Conservation (phyloP, 2,888 invertebrate genomes). For the Melieria omissa region DNA sequence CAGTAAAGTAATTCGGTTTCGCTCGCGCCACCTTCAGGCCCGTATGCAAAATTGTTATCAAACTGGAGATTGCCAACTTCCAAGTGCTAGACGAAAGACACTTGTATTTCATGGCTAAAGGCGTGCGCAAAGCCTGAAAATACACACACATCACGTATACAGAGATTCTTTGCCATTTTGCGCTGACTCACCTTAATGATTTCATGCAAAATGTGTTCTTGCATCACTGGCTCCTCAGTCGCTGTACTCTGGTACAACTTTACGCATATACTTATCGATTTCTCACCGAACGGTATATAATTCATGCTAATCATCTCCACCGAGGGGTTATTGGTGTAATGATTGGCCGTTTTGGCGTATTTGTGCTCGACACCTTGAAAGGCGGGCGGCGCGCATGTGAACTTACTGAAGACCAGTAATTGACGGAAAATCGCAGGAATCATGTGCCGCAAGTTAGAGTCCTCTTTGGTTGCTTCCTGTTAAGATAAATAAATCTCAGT, state of each 20-base stretch:
- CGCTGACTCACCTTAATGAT: conserved; percentile 68
- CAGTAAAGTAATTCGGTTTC: conserved; percentile 76
- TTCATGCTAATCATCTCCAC: conserved; percentile 83
- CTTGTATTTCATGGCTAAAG: conserved; percentile 82
- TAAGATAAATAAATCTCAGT: conserved; percentile 12
- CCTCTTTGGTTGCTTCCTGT: conserved; percentile 71
- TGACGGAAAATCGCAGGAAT: conserved; percentile 77
- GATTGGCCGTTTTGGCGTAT: conserved; percentile 66
- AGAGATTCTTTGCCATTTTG: neutral
- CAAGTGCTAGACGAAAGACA: conserved; percentile 84
- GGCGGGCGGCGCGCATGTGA: conserved; percentile 76
- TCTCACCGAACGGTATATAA: conserved; percentile 88
- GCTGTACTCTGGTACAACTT: conserved; percentile 81
- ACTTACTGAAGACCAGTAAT: conserved; percentile 74
- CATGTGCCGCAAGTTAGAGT: conserved; percentile 72
- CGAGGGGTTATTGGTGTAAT: conserved; percentile 65
- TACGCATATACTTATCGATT: conserved; percentile 78
- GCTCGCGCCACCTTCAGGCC: conserved; percentile 89
- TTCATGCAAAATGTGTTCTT: conserved; percentile 77
- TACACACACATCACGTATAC: neutral
- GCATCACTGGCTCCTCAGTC: conserved; percentile 76
- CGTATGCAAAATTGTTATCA: conserved; percentile 81
- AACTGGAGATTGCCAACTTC: conserved; percentile 82
- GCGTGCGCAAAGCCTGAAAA: conserved; percentile 74
- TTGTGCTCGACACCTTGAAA: conserved; percentile 65